phyloP scores from a whole-genome alignment of 2,888 invertebrate species.

The Leucophora obtusa region DNA sequence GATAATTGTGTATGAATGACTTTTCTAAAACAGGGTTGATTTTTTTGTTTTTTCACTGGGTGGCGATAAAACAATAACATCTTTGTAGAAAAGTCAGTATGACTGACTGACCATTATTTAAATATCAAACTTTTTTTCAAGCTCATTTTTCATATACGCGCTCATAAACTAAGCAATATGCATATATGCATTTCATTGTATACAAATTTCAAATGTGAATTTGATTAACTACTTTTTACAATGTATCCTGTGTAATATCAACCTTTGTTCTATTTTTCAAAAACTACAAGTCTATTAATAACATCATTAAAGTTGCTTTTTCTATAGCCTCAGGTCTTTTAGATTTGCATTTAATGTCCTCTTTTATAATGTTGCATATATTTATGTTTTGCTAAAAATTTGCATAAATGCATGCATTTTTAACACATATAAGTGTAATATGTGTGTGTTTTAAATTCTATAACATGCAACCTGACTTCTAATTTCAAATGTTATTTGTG shows the following conservation, averaged over 20 bases:
- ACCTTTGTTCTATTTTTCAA: neutral
- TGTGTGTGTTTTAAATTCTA: too few species aligned
- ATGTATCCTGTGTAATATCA: neutral
- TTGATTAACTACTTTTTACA: slow-evolving; percentile 30
- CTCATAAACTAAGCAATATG: neutral
- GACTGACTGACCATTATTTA: neutral
- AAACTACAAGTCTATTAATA: slow-evolving; percentile 67
- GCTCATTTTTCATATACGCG: neutral
- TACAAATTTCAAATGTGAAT: slow-evolving; percentile 13
- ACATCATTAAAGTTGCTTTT: slow-evolving; percentile 14
- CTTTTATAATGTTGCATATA: neutral
- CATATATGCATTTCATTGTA: neutral
- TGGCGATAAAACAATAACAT: neutral
- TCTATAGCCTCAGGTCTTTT: neutral
- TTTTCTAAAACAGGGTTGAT: slow-evolving; percentile 15
- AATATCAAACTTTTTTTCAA: neutral
- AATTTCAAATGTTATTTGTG: neutral
- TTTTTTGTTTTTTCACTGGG: neutral
- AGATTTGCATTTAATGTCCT: slow-evolving; percentile 4
- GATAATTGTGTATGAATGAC: neutral
- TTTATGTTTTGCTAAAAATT: slow-evolving; percentile 26
- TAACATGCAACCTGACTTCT: slow-evolving; percentile 1
- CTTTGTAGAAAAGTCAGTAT: neutral
- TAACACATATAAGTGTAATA: neutral
- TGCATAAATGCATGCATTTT: slow-evolving; percentile 9